A percentile compares a stretch with the other conserved stretches of the same genome.
These are phyloP conservation scores for Ormyrus thymus DNA, from an alignment of 2,888 invertebrate genomes.

Conservation along the genomic window DNA sequence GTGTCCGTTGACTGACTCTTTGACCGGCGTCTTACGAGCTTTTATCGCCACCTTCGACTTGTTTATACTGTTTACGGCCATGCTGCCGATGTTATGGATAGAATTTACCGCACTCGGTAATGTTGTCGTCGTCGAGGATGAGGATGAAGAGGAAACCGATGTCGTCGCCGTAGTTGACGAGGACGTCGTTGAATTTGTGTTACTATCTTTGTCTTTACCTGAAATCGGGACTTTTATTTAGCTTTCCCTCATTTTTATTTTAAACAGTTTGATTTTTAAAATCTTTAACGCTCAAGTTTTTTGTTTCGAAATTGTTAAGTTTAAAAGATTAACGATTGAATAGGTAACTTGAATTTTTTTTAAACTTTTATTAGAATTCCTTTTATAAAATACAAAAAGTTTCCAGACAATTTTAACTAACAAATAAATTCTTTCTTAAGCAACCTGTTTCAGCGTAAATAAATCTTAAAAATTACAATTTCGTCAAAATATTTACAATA, in stretches of 20 bases:
- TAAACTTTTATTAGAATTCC: not conserved
- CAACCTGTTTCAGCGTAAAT: too few relatives aligned
- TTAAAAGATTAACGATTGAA: not conserved
- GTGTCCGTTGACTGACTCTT: slow-evolving; percentile 76
- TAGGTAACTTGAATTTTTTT: not conserved
- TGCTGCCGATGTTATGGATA: slow-evolving; percentile 79
- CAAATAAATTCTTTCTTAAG: too few relatives aligned
- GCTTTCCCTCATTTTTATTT: not conserved
- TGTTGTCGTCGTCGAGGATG: slow-evolving; percentile 71
- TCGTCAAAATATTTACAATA: too few relatives aligned
- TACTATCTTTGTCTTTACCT: slow-evolving; percentile 51
- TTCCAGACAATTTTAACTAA: too few relatives aligned
- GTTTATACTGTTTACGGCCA: slow-evolving; percentile 81
- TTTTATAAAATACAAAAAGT: too few relatives aligned
- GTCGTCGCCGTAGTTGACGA: slow-evolving; percentile 66
- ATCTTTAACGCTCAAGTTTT: too few relatives aligned
- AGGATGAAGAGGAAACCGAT: slow-evolving; percentile 66
- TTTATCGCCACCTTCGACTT: slow-evolving; percentile 77
- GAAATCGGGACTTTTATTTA: not conserved
- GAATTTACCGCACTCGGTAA: slow-evolving; percentile 76
- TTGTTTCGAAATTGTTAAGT: too few relatives aligned
- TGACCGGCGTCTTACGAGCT: slow-evolving; percentile 72
- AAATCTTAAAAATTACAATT: too few relatives aligned
- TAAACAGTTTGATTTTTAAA: not conserved
- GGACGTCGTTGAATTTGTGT: slow-evolving; percentile 31